Conservation (phyloP, 2,113 vertebrate genomes). For the Notothenia coriiceps region DNA sequence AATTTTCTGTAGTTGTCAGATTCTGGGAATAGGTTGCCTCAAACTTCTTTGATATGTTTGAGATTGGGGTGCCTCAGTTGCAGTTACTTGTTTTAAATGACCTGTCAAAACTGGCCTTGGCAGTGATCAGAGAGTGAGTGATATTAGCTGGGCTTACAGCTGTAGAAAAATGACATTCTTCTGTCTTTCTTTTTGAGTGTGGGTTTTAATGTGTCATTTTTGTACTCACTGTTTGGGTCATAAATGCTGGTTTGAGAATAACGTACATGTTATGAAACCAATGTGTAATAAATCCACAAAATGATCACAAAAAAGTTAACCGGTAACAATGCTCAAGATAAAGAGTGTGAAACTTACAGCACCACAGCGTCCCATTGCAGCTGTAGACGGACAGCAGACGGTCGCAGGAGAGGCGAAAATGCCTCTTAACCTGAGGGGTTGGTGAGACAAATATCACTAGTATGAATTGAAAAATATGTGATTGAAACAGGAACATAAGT, state of each 20-base stretch:
- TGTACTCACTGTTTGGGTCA: no score
- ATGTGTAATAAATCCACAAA: neutral
- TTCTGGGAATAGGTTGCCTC: neutral
- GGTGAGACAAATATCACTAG: neutral
- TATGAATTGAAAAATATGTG: neutral
- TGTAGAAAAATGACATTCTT: neutral
- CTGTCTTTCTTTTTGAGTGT: no score
- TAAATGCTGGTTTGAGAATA: no score
- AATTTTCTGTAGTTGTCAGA: neutral
- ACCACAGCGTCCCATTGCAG: constrained; percentile 86
- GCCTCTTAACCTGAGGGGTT: constrained; percentile 74
- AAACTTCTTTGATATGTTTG: no score
- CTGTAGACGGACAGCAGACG: constrained; percentile 85
- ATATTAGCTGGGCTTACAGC: neutral
- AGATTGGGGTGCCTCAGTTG: no score
- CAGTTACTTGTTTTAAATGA: no score
- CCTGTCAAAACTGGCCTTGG: neutral
- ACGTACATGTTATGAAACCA: no score
- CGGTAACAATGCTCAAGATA: neutral
- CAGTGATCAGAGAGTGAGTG: neutral
- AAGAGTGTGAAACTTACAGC: constrained; percentile 87
- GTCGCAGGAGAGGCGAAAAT: constrained; percentile 85
- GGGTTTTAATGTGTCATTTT: no score
- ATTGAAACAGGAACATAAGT: neutral
- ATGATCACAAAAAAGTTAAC: no score